phyloP scores from a whole-genome alignment of 1,140 invertebrate species.

The Ceratoteleas bidentatus region DNA sequence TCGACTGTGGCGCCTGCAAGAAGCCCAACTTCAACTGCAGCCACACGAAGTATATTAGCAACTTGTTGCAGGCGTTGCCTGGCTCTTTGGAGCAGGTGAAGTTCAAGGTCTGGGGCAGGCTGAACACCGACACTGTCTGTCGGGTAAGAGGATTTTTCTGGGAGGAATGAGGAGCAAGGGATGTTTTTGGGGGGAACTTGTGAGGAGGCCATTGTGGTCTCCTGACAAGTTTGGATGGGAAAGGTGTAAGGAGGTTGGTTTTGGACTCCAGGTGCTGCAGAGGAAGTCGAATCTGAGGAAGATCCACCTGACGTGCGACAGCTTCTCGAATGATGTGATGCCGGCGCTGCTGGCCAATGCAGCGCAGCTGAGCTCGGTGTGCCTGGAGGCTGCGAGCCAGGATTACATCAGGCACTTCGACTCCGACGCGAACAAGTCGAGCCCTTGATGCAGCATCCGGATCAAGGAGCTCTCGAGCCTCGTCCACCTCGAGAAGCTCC shows the following conservation, averaged over 20 bases:
- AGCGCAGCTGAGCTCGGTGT: slow-evolving; percentile 4
- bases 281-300: slow-evolving; percentile 6
- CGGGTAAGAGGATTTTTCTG: not conserved
- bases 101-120: not conserved
- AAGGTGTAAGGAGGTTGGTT: not conserved
- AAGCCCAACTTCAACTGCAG: not conserved
- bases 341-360: slow-evolving; percentile 1
- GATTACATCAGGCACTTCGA: slow-evolving; percentile 6
- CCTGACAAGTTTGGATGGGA: no score
- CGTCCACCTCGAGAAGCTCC: slow-evolving; percentile 10
- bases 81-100: not conserved
- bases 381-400: slow-evolving; percentile 7
- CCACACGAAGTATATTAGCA: not conserved
- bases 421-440: not conserved
- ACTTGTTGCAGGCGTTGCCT: not conserved
- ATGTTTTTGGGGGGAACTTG: no score
- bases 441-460: slow-evolving; percentile 12
- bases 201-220: no score
- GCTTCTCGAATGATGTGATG: slow-evolving; percentile 3
- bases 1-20: not conserved
- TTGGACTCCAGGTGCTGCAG: slow-evolving; percentile 3
- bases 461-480: slow-evolving; percentile 12
- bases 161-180: no score
- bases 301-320: slow-evolving; percentile 13
- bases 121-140: not conserved